Conservation (phyloP, 2,888 invertebrate species). For the Gerosis bhagava region DNA sequence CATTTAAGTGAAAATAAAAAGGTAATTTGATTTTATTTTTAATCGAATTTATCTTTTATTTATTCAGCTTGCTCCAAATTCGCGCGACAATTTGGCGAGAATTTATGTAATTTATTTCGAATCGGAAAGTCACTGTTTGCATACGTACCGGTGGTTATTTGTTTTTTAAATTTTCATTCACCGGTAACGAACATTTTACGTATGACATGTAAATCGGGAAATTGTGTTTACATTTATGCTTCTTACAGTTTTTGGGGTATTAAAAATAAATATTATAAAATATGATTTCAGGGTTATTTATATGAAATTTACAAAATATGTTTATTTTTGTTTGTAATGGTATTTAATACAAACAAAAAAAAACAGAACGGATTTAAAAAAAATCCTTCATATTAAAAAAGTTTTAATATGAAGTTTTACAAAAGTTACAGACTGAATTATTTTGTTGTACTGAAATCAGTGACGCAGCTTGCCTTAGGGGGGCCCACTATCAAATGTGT, state of each 20-base stretch:
- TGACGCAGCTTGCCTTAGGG: too few species aligned
- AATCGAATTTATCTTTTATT: slow-evolving; percentile 31
- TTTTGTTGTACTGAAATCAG: too few species aligned
- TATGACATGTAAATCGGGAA: slow-evolving; percentile 31
- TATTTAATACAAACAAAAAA: too few species aligned
- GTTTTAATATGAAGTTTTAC: too few species aligned
- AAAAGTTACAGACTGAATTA: too few species aligned
- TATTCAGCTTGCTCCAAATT: slow-evolving; percentile 31
- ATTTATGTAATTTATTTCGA: slow-evolving; percentile 42
- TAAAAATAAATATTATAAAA: slow-evolving; percentile 1
- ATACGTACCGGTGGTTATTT: slow-evolving; percentile 35
- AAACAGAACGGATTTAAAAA: too few species aligned
- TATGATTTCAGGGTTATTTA: not conserved
- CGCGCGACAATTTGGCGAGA: slow-evolving; percentile 35
- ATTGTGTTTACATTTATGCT: slow-evolving; percentile 25
- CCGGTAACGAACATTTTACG: slow-evolving; percentile 31
- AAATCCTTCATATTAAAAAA: too few species aligned
- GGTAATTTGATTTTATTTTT: slow-evolving; percentile 21
- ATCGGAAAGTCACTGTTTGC: slow-evolving; percentile 39
- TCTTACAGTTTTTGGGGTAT: slow-evolving; percentile 9
- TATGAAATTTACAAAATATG: too few species aligned
- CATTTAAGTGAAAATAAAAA: too few species aligned
- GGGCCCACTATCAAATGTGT: too few species aligned
- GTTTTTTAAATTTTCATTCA: slow-evolving; percentile 33
- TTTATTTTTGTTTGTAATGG: too few species aligned